Evolutionary conservation across 2,888 invertebrate species (phyloP), one percentile per base, ranked within the genome.

Genomic region (Iphiclides podalirius): DNA sequence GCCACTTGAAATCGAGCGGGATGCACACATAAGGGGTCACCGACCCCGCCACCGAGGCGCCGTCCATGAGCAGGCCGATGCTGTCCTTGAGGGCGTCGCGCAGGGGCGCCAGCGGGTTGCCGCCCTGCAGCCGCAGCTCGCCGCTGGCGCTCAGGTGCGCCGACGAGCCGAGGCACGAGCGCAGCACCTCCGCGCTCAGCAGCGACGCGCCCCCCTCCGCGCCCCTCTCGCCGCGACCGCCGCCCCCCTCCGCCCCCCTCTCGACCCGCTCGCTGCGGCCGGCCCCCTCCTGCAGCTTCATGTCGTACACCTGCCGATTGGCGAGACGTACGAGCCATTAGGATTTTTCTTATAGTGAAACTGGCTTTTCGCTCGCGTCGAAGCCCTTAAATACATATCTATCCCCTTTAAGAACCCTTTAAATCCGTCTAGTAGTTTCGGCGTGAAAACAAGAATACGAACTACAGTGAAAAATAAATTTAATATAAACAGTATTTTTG

Each of bases 1-100:
- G n/a, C n/a, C n/a, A n/a, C n/a, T n/a, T n/a, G n/a, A n/a, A n/a
- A n/a, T n/a, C n/a, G n/a, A n/a, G n/a, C n/a, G n/a, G n/a, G n/a
- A n/a, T n/a, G n/a, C n/a, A n/a, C n/a, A n/a, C n/a, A n/a, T n/a
- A n/a, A n/a, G n/a, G n/a, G n/a, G n/a, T 36, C 7, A 63, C 67
- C 59, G 53, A 81, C 85, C 75, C 77, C 28, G 64, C 61, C 7
- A 70, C 63, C 0, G 76, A 75, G 1, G 80, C 71, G 11, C 59
- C 65, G 0, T 79, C 87, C 84, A 87, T 83, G 1, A 88, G 66
- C 17, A 88, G 56, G 52, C 77, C 83, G 54, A 88, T 87, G 51
- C 86, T 86, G 49, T 88, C 84, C 63, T 87, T 87, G 40, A 89
- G 58, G 0, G 88, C 73, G 16, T 88, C 88, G n/a, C 88, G 65